phyloP scores from a whole-genome alignment of 1,140 invertebrate genomes.

The Drosophila navojoa region DNA sequence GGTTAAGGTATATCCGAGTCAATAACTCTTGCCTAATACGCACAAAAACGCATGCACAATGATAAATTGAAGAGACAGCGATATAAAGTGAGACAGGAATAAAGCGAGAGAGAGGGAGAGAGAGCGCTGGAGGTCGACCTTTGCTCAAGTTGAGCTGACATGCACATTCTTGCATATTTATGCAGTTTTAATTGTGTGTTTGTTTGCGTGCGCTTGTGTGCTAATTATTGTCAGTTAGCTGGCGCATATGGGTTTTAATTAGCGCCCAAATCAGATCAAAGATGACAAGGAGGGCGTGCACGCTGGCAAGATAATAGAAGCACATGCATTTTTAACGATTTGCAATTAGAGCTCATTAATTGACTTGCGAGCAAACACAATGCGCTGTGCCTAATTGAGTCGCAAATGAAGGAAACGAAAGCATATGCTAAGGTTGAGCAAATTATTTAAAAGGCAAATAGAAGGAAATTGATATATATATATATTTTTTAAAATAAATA shows the following conservation, averaged over 20 bases:
- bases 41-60: neutral
- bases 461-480: neutral
- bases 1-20: conserved; percentile 8
- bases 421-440: neutral
- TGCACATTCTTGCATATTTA: conserved; percentile 78
- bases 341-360: conserved; percentile 21
- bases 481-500: no score
- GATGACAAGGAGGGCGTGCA: neutral
- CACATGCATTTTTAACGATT: conserved; percentile 20
- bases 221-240: conserved; percentile 77
- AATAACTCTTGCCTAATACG: neutral
- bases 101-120: neutral
- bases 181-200: conserved; percentile 78
- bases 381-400: neutral
- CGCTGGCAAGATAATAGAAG: conserved; percentile 10
- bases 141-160: conserved; percentile 50
- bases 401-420: neutral
- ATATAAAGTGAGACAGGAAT: neutral
- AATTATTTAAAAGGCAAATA: neutral
- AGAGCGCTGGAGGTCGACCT: conserved; percentile 31
- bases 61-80: neutral
- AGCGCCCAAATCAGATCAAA: conserved; percentile 22
- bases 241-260: conserved; percentile 76
- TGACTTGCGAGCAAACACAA: conserved; percentile 19
- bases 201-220: conserved; percentile 68